Evolutionary conservation across 1,140 invertebrate species (phyloP).

Genomic region (honey bee (Apis mellifera)): DNA sequence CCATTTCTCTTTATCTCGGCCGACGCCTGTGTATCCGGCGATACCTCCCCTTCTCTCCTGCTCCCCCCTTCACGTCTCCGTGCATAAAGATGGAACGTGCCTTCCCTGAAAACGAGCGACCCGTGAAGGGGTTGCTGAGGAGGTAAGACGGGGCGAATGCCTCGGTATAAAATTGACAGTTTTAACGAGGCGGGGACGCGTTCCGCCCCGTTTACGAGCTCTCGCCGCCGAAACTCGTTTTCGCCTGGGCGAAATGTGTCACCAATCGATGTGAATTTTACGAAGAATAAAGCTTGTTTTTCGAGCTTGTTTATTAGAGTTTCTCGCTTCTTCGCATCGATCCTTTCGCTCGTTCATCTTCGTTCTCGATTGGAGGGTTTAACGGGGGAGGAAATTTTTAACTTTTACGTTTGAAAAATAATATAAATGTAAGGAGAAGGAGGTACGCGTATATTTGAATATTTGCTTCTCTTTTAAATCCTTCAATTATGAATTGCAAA

Average conservation of each 20-base stretch:
- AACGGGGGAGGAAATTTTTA: too few relatives aligned
- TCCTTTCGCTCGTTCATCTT: too few relatives aligned
- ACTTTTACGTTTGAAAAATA: too few relatives aligned
- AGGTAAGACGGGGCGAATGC: conserved; percentile 30
- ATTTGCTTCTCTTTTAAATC: too few relatives aligned
- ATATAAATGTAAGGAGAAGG: too few relatives aligned
- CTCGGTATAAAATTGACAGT: not conserved
- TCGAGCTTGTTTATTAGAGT: too few relatives aligned
- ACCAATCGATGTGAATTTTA: not conserved
- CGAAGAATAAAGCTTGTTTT: too few relatives aligned
- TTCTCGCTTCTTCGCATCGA: too few relatives aligned
- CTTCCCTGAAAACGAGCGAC: conserved; percentile 14
- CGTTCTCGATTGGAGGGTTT: too few relatives aligned
- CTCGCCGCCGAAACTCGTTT: not conserved
- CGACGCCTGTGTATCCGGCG: not conserved
- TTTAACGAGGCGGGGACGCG: not conserved
- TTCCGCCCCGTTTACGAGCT: not conserved
- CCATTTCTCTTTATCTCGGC: conserved; percentile 23
- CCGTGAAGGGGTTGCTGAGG: not conserved
- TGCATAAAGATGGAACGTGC: conserved; percentile 26
- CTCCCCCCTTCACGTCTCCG: not conserved
- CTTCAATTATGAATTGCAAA: too few relatives aligned
- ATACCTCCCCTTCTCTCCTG: not conserved
- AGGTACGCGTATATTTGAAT: too few relatives aligned
- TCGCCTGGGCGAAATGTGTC: not conserved